phyloP scores from a whole-genome alignment of 2,888 invertebrate species.

The Julus scanicus region DNA sequence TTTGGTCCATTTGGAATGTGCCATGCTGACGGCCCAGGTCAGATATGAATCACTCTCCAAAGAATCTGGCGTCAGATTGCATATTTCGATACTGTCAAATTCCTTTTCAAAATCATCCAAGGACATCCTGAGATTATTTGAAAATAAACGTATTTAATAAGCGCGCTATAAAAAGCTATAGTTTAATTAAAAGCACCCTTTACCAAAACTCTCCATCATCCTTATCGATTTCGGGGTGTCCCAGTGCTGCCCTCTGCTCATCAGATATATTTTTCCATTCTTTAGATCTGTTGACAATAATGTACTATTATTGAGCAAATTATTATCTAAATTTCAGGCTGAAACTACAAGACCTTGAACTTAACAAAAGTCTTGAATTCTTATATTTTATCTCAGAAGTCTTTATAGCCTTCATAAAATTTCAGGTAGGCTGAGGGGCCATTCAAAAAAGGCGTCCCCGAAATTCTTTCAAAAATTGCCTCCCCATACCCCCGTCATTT shows the following conservation, averaged over 20 bases:
- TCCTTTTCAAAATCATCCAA: slow-evolving; percentile 84
- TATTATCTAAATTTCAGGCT: neutral
- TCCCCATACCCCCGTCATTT: too few species aligned
- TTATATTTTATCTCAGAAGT: too few species aligned
- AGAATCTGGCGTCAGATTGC: slow-evolving; percentile 93
- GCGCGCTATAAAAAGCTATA: neutral
- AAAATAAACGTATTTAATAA: neutral
- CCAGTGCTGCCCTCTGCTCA: neutral
- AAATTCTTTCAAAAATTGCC: too few species aligned
- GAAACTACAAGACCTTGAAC: too few species aligned
- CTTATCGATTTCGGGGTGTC: neutral
- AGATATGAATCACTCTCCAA: slow-evolving; percentile 66
- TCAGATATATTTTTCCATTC: slow-evolving; percentile 47
- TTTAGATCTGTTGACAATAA: slow-evolving; percentile 31
- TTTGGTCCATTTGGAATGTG: slow-evolving; percentile 13
- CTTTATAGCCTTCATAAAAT: too few species aligned
- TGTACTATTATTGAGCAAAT: neutral
- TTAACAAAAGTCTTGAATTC: too few species aligned
- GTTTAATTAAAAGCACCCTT: neutral
- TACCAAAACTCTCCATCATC: slow-evolving; percentile 55
- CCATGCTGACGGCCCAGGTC: slow-evolving; percentile 34
- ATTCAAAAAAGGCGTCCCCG: too few species aligned
- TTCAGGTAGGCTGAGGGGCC: too few species aligned
- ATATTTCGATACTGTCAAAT: slow-evolving; percentile 91
- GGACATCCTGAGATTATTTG: slow-evolving; percentile 73